Percentiles rank a stretch among this genome's conserved stretches.
These are phyloP conservation scores for Bombus affinis DNA, from an alignment of 1,140 invertebrate genomes.

Conservation along the genomic window DNA sequence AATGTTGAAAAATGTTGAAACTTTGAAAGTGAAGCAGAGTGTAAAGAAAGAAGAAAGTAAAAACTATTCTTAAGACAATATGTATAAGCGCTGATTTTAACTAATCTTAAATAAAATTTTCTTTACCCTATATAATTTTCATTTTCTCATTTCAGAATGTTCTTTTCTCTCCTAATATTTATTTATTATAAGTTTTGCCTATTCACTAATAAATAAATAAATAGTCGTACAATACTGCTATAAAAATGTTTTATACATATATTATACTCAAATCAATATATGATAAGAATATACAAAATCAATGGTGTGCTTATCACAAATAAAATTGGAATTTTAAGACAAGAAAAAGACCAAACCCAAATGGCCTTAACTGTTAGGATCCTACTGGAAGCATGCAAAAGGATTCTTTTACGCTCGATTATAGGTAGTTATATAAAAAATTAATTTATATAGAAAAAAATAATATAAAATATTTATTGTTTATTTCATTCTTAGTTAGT, in stretches of 20 bases:
- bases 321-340: conserved; percentile 50
- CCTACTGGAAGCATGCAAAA: conserved; percentile 78
- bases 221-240: neutral
- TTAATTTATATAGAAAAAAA: conserved; percentile 7
- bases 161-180: neutral
- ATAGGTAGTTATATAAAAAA: conserved; percentile 37
- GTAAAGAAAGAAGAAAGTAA: conserved; percentile 13
- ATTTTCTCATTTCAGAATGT: conserved; percentile 8
- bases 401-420: conserved; percentile 78
- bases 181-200: neutral
- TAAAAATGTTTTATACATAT: neutral
- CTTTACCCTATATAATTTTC: conserved; percentile 13
- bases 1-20: conserved; percentile 9
- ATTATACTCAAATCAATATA: conserved; percentile 4
- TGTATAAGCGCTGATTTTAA: conserved; percentile 1
- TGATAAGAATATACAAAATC: conserved; percentile 43
- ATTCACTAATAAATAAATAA: neutral
- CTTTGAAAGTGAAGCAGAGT: conserved; percentile 28
- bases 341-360: conserved; percentile 64
- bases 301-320: conserved; percentile 41
- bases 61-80: neutral
- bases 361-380: conserved; percentile 73
- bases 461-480: conserved; percentile 3
- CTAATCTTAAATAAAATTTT: conserved; percentile 6
- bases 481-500: conserved; percentile 29